Base-by-base conservation (phyloP, 2,888 invertebrate species). In the Tholera decimalis region DNA sequence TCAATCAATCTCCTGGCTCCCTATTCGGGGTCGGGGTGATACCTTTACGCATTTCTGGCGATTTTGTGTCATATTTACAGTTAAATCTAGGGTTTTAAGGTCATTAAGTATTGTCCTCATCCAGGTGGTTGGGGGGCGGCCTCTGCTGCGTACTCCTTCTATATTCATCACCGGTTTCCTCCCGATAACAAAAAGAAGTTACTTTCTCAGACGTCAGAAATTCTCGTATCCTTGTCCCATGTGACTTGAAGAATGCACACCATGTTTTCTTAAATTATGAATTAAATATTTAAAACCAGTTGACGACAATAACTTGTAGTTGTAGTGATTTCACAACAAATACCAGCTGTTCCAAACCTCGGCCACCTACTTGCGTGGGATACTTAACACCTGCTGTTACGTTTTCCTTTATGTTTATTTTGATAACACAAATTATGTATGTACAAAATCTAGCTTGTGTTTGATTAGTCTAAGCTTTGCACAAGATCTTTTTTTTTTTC, bases 351-450 rank as follows among this genome's bases (percentile, higher is more conserved):
- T 9, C 11, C 35, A 11, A 61, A 15, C 35, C 35, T 37, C 35
- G 11, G 46, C 15, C 24, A 3, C 6, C 15, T 26, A 33, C 41
- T 28, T 9, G 53, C 24, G 47, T 49, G 50, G 49, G 26, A 59
- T 26, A 24, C 18, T 26, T n/a, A 26, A 28, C 35, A 71, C 20
- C 70, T 50, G 71, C 54, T 26, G n/a, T 33, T 18, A 26, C 2
- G 8, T 18, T 46, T 46, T 66, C 20, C 44, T 53, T 35, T 37
- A 26, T n/a, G n/a, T n/a, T 44, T 33, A 18, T 24, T 39, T 4
- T 30, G 18, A 33, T 30, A 26, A 20, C 37, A 9, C 24, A 26
- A 0, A 47, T 11, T 18, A 18, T 43, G 3, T 13, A 13, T 53
- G 26, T 44, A 51, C 13, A 20, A 44, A n/a, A 26, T 22, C n/a